Evolutionary conservation across 2,113 vertebrate genomes (phyloP), one percentile per base, ranked within the genome.

Genomic region (Clupea harengus): DNA sequence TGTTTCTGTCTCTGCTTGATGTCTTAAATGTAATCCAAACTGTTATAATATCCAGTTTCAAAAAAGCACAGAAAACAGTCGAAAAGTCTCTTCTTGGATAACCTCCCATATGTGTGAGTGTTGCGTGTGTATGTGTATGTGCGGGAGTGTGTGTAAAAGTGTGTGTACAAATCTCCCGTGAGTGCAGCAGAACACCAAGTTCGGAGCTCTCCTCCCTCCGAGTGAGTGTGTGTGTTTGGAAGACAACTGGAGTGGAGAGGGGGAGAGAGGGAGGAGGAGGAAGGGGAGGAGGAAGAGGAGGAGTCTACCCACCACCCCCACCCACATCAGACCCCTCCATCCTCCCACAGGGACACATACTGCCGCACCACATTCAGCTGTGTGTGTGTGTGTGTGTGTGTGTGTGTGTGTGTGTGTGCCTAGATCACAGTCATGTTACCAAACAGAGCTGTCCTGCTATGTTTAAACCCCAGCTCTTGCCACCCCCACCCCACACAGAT

Each of bases 351-450:
- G 39, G 39, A 39, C 39, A 39, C 39, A 39, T 2, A 39, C 39
- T 39, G 39, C 39, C 39, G 89, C 87, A 86, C 87, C 82, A 20
- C 9, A 82, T 72, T 72, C 64, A 72, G 60, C 84, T 32, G 83
- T 85, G 82, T 81, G 87, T 81, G 89, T 80, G 81, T 87, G 89
- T n/a, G n/a, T n/a, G n/a, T n/a, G n/a, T n/a, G n/a, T n/a, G n/a
- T n/a, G n/a, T n/a, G n/a, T n/a, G n/a, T 81, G 89, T 82, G 81
- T 87, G 87, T 81, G 89, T 82, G 81, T 88, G 89, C 15, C 78
- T 84, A 84, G 82, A 85, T 82, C 80, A 88, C 78, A 85, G 82
- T 85, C 82, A 87, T 86, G 86, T 85, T 80, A 78, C 13, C 44
- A 86, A 75, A 87, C 17, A 18, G 57, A 84, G 52, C 13, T 81